Conservation (phyloP, 2,888 invertebrate species). For the Chymomyza caudatula region DNA sequence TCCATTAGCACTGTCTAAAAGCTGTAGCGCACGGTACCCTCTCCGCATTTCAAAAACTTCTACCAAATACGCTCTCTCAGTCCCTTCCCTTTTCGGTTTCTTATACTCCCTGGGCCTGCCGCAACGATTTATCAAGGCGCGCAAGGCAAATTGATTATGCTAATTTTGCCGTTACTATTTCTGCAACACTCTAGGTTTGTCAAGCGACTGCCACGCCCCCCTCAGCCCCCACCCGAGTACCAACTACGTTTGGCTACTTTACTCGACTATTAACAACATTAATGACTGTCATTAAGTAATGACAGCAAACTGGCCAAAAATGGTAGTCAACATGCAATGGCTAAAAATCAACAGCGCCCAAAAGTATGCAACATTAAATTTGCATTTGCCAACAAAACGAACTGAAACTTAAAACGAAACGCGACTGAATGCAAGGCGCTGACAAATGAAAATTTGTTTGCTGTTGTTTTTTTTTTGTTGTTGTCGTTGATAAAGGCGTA, state of each 20-base stretch:
- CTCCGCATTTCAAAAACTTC: too few species aligned
- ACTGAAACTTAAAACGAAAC: background rate
- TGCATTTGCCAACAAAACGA: constrained; percentile 35
- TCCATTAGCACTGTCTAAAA: background rate
- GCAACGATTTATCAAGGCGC: constrained; percentile 66
- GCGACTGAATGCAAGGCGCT: background rate
- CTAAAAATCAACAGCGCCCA: constrained; percentile 9
- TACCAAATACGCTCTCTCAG: background rate
- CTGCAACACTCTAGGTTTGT: constrained; percentile 40
- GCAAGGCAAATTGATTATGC: constrained; percentile 63
- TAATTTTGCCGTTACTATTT: constrained; percentile 45
- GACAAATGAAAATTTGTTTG: background rate
- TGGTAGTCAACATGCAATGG: constrained; percentile 22
- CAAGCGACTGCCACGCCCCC: background rate
- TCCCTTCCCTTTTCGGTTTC: background rate
- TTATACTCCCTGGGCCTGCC: constrained; percentile 29
- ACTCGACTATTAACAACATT: constrained; percentile 46
- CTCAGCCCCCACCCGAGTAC: background rate
- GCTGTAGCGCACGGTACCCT: too few species aligned
- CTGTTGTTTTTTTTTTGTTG: constrained; percentile 9
- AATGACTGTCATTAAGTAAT: constrained; percentile 65
- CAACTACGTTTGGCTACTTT: background rate
- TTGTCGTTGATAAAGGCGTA: too few species aligned
- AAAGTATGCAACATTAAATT: constrained; percentile 54
- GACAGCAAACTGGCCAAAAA: constrained; percentile 40